Percentiles rank a stretch among this genome's conserved stretches.
Conservation (phyloP, 2,888 invertebrate genomes). For the Scaptomyza cyrtandrae region DNA sequence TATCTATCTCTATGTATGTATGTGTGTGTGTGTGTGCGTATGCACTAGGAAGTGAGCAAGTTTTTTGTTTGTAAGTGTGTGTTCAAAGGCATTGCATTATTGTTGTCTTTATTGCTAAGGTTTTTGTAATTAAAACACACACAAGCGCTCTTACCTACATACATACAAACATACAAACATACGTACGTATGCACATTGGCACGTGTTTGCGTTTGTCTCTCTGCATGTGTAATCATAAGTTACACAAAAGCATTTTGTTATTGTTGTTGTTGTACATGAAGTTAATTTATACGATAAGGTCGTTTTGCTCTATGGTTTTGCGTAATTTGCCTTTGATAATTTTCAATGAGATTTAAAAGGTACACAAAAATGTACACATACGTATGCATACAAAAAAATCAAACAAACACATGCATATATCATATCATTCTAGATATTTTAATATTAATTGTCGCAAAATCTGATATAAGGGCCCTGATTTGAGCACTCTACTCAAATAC, state of each 20-base stretch:
- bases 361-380: slow-evolving; percentile 8
- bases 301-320: slow-evolving; percentile 76
- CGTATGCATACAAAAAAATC: too few species aligned
- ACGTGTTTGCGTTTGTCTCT: slow-evolving; percentile 42
- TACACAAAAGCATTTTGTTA: slow-evolving; percentile 67
- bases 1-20: neutral
- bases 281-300: slow-evolving; percentile 75
- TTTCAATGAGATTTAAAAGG: slow-evolving; percentile 60
- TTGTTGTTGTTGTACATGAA: slow-evolving; percentile 51
- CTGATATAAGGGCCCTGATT: slow-evolving; percentile 5
- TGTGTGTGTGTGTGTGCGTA: slow-evolving; percentile 1
- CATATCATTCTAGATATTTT: neutral
- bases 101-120: slow-evolving; percentile 44
- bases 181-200: slow-evolving; percentile 20
- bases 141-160: slow-evolving; percentile 2
- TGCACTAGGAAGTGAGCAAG: slow-evolving; percentile 65
- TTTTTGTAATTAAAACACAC: slow-evolving; percentile 46
- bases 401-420: neutral
- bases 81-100: slow-evolving; percentile 58
- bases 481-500: slow-evolving; percentile 24
- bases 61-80: slow-evolving; percentile 37
- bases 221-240: slow-evolving; percentile 62
- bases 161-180: slow-evolving; percentile 6
- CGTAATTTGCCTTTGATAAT: slow-evolving; percentile 76
- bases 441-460: neutral